These are phyloP conservation scores for Spatula versicolor DNA, from an alignment of 2,797 vertebrate genomes.

Conservation along the genomic window DNA sequence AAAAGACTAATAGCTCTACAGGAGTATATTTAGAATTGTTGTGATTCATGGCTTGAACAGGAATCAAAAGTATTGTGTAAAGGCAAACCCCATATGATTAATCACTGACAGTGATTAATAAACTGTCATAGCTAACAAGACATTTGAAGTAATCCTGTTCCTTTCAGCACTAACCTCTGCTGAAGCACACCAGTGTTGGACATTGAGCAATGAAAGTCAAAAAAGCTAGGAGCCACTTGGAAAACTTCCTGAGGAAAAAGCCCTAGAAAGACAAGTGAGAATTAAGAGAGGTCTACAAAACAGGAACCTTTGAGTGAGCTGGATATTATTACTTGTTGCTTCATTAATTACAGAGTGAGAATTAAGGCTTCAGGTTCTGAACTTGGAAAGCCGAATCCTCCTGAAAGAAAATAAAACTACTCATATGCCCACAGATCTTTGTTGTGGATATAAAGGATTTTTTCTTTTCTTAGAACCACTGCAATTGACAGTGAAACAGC, in stretches of 20 bases:
- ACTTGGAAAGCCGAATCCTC: neutral
- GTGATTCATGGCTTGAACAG: conserved; percentile 19
- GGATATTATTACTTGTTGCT: neutral
- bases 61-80: conserved; percentile 2
- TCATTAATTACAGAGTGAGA: neutral
- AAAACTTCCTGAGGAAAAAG: neutral
- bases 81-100: neutral
- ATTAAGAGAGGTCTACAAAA: neutral
- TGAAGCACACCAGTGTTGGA: neutral
- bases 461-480: neutral
- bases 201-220: neutral
- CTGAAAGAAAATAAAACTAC: neutral
- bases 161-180: neutral
- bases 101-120: conserved; percentile 31
- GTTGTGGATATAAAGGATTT: neutral
- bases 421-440: neutral
- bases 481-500: neutral
- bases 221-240: neutral
- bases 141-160: neutral
- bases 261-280: neutral
- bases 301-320: neutral
- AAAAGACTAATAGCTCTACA: neutral
- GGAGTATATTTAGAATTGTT: conserved; percentile 13
- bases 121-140: neutral
- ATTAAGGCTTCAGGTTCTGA: neutral